Percentiles rank a stretch among this genome's conserved stretches.
These are phyloP conservation scores for Poecilia picta DNA, from an alignment of 2,797 vertebrate species.

Conservation along the genomic window DNA sequence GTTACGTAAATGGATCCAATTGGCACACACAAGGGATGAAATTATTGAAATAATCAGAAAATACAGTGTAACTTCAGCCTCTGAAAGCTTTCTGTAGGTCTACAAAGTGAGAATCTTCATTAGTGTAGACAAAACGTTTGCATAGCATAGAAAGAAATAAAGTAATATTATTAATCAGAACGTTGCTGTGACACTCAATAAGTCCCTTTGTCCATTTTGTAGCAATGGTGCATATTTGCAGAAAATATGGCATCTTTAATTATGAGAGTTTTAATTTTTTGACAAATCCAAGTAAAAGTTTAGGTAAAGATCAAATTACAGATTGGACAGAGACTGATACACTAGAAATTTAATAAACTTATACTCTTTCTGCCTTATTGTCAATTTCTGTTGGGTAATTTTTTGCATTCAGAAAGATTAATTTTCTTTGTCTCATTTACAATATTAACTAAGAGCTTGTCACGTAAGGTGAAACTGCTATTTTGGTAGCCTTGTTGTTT, in stretches of 20 bases:
- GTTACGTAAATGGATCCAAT: neutral
- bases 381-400: neutral
- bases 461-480: neutral
- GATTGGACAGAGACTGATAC: neutral
- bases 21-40: neutral
- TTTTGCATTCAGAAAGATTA: neutral
- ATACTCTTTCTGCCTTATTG: neutral
- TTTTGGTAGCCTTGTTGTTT: neutral
- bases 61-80: neutral
- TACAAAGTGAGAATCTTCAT: neutral
- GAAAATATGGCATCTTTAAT: neutral
- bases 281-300: neutral
- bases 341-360: neutral
- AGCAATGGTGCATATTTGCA: neutral
- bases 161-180: neutral
- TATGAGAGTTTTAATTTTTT: neutral
- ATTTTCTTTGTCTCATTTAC: neutral
- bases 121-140: neutral
- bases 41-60: neutral
- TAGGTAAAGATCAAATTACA: neutral
- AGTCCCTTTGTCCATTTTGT: neutral
- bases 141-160: neutral
- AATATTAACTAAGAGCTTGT: neutral
- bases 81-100: neutral
- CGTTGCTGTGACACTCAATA: neutral